Percentiles rank a stretch among this genome's conserved stretches.
Conservation (phyloP, 2,797 vertebrate species). For the Phrynocephalus vlangalii region DNA sequence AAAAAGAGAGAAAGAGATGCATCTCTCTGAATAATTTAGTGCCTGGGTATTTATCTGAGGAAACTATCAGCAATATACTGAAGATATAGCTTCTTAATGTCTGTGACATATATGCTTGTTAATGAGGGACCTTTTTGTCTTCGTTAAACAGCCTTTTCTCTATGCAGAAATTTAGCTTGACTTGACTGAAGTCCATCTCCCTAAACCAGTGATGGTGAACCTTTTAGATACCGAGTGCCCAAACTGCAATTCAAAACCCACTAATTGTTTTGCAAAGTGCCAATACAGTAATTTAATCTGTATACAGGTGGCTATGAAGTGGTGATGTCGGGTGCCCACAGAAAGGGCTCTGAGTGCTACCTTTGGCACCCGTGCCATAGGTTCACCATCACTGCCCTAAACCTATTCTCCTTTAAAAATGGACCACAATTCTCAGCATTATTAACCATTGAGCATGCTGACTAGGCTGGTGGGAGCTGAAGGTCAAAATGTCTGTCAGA, state of each 20-base stretch:
- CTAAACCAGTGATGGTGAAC: no score
- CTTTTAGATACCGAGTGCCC: no score
- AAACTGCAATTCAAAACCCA: no score
- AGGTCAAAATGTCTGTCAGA: not conserved
- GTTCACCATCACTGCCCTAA: not conserved
- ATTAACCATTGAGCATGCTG: not conserved
- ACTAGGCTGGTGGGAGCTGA: not conserved
- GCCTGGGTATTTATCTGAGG: not conserved
- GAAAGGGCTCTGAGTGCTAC: no score
- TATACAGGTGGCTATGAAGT: no score
- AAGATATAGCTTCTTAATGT: not conserved
- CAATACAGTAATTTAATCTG: no score
- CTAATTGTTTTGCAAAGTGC: no score
- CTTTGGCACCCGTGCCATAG: no score
- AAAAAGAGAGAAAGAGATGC: not conserved
- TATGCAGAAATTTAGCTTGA: constrained; percentile 31
- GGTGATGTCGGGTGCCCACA: no score
- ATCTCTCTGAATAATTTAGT: not conserved
- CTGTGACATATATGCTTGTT: not conserved
- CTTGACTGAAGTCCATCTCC: not conserved
- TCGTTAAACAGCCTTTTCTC: not conserved
- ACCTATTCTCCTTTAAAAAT: not conserved
- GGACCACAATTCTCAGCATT: not conserved
- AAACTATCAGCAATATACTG: not conserved
- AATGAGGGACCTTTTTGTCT: not conserved